Conservation (phyloP, 1,140 invertebrate genomes). For the Rhyzopertha dominica region DNA sequence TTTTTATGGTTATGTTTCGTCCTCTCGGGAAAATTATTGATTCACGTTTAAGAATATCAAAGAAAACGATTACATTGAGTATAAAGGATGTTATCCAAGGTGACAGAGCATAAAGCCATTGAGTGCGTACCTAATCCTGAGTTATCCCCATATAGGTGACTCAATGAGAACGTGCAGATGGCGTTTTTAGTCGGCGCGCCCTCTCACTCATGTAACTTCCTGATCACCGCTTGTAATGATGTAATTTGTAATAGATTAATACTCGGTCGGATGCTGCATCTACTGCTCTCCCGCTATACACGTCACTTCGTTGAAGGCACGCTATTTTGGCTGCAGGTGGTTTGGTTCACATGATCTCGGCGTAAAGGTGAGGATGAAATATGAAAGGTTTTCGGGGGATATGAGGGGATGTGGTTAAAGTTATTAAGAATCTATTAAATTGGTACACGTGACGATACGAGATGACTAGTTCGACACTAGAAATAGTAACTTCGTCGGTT, state of each 20-base stretch:
- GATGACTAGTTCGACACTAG: no score
- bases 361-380: constrained; percentile 24
- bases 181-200: not conserved
- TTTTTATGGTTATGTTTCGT: no score
- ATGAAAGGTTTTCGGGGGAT: constrained; percentile 20
- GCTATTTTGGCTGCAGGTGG: constrained; percentile 28
- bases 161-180: constrained; percentile 37
- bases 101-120: constrained; percentile 32
- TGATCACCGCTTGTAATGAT: constrained; percentile 38
- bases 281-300: constrained; percentile 17
- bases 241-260: constrained; percentile 41
- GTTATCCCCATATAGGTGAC: constrained; percentile 28
- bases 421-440: no score
- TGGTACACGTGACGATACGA: no score
- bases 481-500: no score
- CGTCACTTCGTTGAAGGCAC: constrained; percentile 27
- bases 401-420: no score
- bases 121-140: constrained; percentile 24
- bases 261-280: constrained; percentile 28
- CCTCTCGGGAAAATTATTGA: no score
- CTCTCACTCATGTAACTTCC: constrained; percentile 33
- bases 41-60: no score
- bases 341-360: constrained; percentile 25
- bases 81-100: constrained; percentile 29
- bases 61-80: no score